phyloP scores from a whole-genome alignment of 2,797 vertebrate genomes.

The Tamandua tetradactyla region DNA sequence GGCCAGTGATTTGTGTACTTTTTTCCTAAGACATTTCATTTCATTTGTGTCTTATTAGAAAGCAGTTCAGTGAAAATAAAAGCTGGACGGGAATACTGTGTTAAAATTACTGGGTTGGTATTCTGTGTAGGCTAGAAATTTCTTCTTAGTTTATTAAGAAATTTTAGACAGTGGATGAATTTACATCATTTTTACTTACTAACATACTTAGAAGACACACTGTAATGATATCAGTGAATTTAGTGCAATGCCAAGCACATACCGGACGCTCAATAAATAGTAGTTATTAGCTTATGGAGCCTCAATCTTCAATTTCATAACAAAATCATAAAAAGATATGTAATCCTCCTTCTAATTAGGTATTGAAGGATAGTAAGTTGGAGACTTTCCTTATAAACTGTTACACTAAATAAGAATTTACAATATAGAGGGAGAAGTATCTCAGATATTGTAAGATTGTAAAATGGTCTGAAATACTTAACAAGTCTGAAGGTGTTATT shows the following conservation, averaged over 20 bases:
- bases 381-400: conserved; percentile 28
- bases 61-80: neutral
- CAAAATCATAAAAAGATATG: neutral
- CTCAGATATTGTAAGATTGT: neutral
- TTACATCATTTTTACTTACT: conserved; percentile 26
- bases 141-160: conserved; percentile 52
- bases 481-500: neutral
- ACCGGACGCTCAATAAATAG: no score
- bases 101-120: conserved; percentile 42
- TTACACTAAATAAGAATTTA: neutral
- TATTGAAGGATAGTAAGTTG: conserved; percentile 22
- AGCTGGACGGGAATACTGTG: neutral
- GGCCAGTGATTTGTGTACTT: neutral
- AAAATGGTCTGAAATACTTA: conserved; percentile 2
- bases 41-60: conserved; percentile 31
- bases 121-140: conserved; percentile 7
- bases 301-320: conserved; percentile 49
- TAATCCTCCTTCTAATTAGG: conserved; percentile 49
- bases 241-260: neutral
- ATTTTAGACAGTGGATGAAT: conserved; percentile 6
- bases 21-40: neutral
- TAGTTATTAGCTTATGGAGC: no score
- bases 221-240: conserved; percentile 47
- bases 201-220: conserved; percentile 21
- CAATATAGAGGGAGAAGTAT: neutral